Conservation (phyloP, 1,140 invertebrate genomes). For the Zaprionus lachaisei region DNA sequence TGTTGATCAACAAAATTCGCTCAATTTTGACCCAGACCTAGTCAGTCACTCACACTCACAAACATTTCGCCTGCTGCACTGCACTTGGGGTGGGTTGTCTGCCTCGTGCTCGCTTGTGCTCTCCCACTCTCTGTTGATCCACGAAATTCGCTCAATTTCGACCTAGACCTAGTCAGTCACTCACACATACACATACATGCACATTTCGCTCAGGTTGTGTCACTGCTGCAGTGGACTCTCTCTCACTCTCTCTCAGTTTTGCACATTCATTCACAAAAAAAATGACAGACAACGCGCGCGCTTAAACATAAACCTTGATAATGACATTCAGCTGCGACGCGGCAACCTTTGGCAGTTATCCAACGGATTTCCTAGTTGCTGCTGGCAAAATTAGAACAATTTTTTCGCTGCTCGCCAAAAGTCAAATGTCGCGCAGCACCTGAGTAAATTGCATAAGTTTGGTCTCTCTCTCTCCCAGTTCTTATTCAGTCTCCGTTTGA, state of each 20-base stretch:
- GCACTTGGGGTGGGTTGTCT: neutral
- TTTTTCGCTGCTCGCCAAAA: conserved; percentile 56
- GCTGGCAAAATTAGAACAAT: conserved; percentile 64
- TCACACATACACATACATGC: neutral
- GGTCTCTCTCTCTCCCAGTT: neutral
- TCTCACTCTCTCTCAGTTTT: conserved; percentile 20
- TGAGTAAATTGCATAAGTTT: conserved; percentile 71
- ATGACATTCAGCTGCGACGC: conserved; percentile 69
- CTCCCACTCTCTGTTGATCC: conserved; percentile 3
- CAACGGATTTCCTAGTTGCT: conserved; percentile 23
- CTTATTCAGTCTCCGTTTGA: conserved; percentile 29
- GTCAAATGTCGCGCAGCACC: conserved; percentile 74
- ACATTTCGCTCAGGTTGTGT: conserved; percentile 8
- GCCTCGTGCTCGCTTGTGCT: neutral
- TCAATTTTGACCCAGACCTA: conserved; percentile 16
- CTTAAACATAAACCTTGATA: conserved; percentile 75
- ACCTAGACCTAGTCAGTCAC: conserved; percentile 21
- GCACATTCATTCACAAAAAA: conserved; percentile 56
- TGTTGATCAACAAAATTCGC: conserved; percentile 12
- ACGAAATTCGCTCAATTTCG: conserved; percentile 10
- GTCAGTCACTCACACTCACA: neutral
- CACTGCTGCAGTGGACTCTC: conserved; percentile 8
- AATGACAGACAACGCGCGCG: conserved; percentile 54
- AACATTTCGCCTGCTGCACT: conserved; percentile 10
- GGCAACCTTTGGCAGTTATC: conserved; percentile 51